A percentile compares a stretch with the other conserved stretches of the same genome.
Conservation (phyloP, 1,140 invertebrate species). For the Bombus difficillimus region DNA sequence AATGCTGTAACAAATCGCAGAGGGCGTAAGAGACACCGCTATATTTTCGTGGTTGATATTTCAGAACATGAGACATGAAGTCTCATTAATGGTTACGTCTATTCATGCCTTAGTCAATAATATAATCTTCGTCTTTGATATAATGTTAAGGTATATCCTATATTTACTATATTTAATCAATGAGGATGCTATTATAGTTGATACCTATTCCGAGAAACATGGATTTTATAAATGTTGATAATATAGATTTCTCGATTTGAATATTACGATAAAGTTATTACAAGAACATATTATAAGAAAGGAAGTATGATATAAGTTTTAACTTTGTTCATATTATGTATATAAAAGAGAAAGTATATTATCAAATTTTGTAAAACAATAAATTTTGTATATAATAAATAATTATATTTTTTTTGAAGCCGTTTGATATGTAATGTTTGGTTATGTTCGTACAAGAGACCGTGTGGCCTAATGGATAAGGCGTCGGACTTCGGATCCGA, state of each 20-base stretch:
- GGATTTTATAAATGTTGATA: background rate
- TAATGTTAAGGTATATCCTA: too few species aligned
- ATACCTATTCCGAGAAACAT: background rate
- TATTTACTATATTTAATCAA: too few species aligned
- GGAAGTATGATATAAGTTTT: background rate
- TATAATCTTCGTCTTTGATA: background rate
- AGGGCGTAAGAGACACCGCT: too few species aligned
- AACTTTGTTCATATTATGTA: background rate
- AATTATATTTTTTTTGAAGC: background rate
- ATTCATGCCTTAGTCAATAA: background rate
- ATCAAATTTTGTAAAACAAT: background rate
- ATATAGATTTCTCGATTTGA: background rate
- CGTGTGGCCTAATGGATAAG: constrained; percentile 95
- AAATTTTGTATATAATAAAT: background rate
- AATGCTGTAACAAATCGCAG: too few species aligned
- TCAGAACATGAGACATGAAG: too few species aligned
- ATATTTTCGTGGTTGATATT: too few species aligned
- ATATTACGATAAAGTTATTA: background rate
- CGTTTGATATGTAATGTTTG: background rate
- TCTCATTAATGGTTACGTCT: too few species aligned
- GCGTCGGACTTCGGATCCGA: constrained; percentile 96
- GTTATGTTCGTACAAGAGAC: constrained; percentile 77
- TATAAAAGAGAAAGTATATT: background rate
- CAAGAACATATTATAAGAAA: background rate
- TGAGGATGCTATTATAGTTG: too few species aligned